Evolutionary conservation across 2,113 vertebrate genomes (phyloP).

Genomic region (Garra rufa): DNA sequence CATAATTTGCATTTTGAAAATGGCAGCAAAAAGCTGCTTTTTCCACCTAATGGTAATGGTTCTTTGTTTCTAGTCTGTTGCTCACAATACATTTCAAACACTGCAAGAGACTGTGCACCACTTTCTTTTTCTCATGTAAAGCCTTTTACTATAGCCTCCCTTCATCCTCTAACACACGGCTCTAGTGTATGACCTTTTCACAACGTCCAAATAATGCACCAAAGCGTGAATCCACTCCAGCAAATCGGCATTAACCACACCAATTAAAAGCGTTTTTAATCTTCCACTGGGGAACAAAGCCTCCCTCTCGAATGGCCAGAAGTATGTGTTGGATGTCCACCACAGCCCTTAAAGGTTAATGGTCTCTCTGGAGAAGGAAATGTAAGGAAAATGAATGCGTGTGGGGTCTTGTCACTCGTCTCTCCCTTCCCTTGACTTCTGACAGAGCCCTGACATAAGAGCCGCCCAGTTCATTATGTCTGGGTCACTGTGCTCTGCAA

Average conservation of each 20-base stretch:
- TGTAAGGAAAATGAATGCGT: constrained; percentile 6
- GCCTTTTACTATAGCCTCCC: background rate
- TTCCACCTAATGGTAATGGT: background rate
- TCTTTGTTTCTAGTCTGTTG: background rate
- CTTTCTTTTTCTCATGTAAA: background rate
- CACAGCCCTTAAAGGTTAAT: constrained; percentile 54
- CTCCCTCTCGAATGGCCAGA: background rate
- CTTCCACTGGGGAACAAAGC: constrained; percentile 45
- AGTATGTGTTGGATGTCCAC: constrained; percentile 37
- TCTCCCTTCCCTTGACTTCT: constrained; percentile 38
- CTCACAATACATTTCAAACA: background rate
- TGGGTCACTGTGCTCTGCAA: constrained; percentile 1
- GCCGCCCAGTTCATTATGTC: constrained; percentile 9
- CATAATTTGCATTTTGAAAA: background rate
- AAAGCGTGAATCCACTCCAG: constrained; percentile 42
- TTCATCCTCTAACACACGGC: background rate
- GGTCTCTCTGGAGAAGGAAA: constrained; percentile 41
- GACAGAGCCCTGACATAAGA: constrained; percentile 44
- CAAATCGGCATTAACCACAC: constrained; percentile 54
- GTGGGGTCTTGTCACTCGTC: constrained; percentile 40
- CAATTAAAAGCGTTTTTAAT: constrained; percentile 57
- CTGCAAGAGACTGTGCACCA: background rate
- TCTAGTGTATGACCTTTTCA: constrained; percentile 49
- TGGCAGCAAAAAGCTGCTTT: background rate
- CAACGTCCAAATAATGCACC: constrained; percentile 38